phyloP scores from a whole-genome alignment of 2,113 vertebrate species.

The Pseudorhombus dupliciocellatus region DNA sequence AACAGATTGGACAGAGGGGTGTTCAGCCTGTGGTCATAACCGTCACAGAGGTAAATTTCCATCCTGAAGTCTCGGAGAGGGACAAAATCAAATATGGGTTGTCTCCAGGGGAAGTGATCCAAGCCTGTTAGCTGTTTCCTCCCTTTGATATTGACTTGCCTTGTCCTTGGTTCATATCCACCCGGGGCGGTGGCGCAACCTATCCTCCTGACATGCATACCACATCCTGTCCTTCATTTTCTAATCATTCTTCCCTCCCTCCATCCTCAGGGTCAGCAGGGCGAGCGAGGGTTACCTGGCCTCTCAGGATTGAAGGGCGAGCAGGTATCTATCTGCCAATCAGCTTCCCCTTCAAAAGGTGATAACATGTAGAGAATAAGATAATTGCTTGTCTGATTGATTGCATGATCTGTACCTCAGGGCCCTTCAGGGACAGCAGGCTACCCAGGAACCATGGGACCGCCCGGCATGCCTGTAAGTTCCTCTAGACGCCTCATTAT shows the following conservation, averaged over 20 bases:
- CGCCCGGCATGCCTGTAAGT: constrained; percentile 91
- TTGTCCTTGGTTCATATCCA: constrained; percentile 46
- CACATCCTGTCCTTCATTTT: constrained; percentile 32
- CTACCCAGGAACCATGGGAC: constrained; percentile 89
- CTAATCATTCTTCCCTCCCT: constrained; percentile 33
- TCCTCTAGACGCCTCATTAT: constrained; percentile 24
- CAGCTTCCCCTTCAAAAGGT: not conserved
- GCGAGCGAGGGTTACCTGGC: constrained; percentile 87
- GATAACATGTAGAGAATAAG: constrained; percentile 14
- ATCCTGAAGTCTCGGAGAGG: constrained; percentile 7
- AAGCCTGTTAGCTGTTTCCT: constrained; percentile 33
- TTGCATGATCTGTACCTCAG: constrained; percentile 72
- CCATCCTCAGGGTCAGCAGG: constrained; percentile 89
- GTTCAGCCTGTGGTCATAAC: not conserved
- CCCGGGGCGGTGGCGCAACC: not conserved
- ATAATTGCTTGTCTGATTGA: constrained; percentile 45
- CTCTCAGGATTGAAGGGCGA: constrained; percentile 89
- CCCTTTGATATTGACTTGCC: constrained; percentile 44
- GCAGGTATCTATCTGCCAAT: constrained; percentile 79
- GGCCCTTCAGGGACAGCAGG: constrained; percentile 89
- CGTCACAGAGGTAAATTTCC: constrained; percentile 16
- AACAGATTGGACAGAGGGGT: not conserved
- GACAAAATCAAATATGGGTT: constrained; percentile 30
- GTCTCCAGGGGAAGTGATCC: not conserved
- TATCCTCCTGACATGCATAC: constrained; percentile 19